These are phyloP conservation scores for Rhombomys opimus DNA, from an alignment of 2,113 vertebrate genomes.

Conservation along the genomic window DNA sequence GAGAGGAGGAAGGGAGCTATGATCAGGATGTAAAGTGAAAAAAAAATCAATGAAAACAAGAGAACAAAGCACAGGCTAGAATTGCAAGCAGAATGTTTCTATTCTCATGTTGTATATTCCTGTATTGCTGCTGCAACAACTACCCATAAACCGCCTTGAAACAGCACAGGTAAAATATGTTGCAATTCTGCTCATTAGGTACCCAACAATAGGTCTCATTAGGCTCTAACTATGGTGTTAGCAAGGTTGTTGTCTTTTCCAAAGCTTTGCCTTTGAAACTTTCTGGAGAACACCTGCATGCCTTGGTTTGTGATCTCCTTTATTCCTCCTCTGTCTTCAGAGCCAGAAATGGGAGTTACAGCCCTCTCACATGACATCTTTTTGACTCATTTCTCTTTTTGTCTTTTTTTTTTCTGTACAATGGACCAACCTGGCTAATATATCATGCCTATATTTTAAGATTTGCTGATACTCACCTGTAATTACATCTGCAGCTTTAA, in stretches of 20 bases:
- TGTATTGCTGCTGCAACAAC: background rate
- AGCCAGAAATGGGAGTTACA: background rate
- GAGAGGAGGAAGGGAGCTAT: too few relatives aligned
- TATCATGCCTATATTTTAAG: background rate
- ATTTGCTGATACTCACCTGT: background rate
- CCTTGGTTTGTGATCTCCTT: background rate
- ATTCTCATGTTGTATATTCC: background rate
- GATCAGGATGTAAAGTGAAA: too few relatives aligned
- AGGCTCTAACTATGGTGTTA: background rate
- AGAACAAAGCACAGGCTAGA: background rate
- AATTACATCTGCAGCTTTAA: background rate
- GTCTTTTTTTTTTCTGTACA: background rate
- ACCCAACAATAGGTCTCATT: background rate
- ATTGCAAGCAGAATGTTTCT: background rate
- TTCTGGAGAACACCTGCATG: background rate
- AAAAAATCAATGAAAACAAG: too few relatives aligned
- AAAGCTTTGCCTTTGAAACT: background rate
- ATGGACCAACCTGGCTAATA: background rate
- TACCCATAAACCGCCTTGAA: background rate
- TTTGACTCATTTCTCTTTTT: background rate
- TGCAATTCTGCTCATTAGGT: background rate
- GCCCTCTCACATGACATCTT: background rate
- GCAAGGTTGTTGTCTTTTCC: background rate
- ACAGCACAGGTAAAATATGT: background rate
- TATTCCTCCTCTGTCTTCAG: background rate